Evolutionary conservation across 2,888 invertebrate genomes (phyloP), one percentile per base, ranked within the genome.

Genomic region (Bombylius major): DNA sequence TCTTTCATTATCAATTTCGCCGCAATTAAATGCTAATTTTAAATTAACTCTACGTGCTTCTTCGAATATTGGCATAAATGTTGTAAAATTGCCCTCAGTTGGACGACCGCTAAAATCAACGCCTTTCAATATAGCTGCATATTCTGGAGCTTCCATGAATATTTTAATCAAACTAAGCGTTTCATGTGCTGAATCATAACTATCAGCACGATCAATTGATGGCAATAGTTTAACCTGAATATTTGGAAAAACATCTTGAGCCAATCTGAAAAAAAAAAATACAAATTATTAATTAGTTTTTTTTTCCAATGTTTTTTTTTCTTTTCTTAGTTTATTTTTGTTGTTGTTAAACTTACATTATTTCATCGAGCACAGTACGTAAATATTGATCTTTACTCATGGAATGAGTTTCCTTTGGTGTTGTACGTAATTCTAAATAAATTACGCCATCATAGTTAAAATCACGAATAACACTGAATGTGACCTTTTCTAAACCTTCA

Each of bases 391-490:
- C 69, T 65, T 85, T 85, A 0, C 82, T 81, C 86, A 91, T 87
- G 54, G 77, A 71, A 12, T 75, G 74, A 34, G 79, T 78, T 33
- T 81, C 77, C 62, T 86, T 78, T 0, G 92, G 93, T 7, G 93
- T 92, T 32, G 88, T 92, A 62, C 94, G 77, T 23, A 95, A 69
- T 70, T 95, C 94, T 61, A 94, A 74, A 68, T 94, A 93, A 58
- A 86, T 79, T 5, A 91, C 90, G 64, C 88, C 86, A 67, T 94
- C 93, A 13, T 78, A 75, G 57, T 79, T 76, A 74, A 92, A 94
- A 63, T 93, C 92, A 65, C 82, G 75, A 45, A 95, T 83, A 0
- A 89, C 87, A 65, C 83, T 76, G 58, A 74, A 75, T 1, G 89
- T 84, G 3, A 89, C 88, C 65, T 76, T 69, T 47, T 78, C 77